A percentile compares a stretch with the other conserved stretches of the same genome.
Evolutionary conservation across 2,888 invertebrate species (phyloP).

Genomic region (Troides oblongomaculatus): DNA sequence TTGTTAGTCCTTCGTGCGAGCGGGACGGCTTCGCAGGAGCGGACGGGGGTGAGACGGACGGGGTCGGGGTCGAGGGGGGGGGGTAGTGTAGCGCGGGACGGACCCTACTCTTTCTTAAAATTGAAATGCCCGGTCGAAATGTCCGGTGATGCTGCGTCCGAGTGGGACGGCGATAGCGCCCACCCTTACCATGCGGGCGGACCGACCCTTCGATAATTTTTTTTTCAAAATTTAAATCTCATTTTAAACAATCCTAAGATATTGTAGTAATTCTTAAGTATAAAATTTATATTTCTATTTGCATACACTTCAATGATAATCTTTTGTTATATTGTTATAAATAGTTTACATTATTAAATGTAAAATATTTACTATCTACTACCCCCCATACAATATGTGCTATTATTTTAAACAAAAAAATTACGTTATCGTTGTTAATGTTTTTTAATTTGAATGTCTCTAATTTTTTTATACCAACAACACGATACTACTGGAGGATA

Average conservation of each 20-base stretch:
- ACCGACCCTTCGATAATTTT: slow-evolving; percentile 71
- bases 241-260: slow-evolving; percentile 44
- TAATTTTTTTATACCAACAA: neutral
- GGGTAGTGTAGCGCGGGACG: slow-evolving; percentile 61
- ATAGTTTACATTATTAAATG: too few relatives aligned
- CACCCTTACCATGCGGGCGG: slow-evolving; percentile 79
- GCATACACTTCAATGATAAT: too few relatives aligned
- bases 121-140: slow-evolving; percentile 82
- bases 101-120: slow-evolving; percentile 81
- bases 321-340: too few relatives aligned
- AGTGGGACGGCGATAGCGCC: slow-evolving; percentile 78
- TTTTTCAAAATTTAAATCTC: slow-evolving; percentile 70
- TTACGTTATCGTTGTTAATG: too few relatives aligned
- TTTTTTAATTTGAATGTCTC: neutral
- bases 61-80: slow-evolving; percentile 36
- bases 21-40: slow-evolving; percentile 51
- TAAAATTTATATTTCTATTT: neutral
- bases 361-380: too few relatives aligned
- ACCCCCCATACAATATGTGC: too few relatives aligned
- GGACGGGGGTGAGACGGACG: slow-evolving; percentile 51
- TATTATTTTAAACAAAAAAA: too few relatives aligned
- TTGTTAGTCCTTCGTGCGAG: slow-evolving; percentile 78
- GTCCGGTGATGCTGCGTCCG: slow-evolving; percentile 81
- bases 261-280: slow-evolving; percentile 7
- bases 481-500: neutral